Percentiles rank a stretch among this genome's conserved stretches.
These are phyloP conservation scores for Zootoca vivipara DNA, from an alignment of 2,113 vertebrate species.

Conservation along the genomic window DNA sequence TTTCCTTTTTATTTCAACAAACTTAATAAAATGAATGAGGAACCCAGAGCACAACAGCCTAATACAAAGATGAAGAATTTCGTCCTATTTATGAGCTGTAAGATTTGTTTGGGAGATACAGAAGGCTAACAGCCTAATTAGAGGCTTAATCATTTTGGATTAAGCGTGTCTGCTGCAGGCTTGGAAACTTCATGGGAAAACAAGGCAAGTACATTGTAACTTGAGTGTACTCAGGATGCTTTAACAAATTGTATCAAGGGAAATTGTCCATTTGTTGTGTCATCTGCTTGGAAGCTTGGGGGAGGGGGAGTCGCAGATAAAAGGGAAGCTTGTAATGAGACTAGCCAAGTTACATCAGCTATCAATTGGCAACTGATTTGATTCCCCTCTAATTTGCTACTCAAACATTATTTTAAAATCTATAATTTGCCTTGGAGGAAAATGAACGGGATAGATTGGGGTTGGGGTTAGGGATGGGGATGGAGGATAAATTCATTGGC, in stretches of 20 bases:
- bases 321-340: background rate
- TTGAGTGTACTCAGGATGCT: background rate
- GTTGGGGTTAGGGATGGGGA: conserved; percentile 11
- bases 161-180: background rate
- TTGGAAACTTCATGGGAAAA: background rate
- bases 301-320: background rate
- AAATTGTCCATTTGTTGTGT: background rate
- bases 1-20: rapidly evolving
- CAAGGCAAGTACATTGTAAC: background rate
- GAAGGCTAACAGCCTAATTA: background rate
- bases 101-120: background rate
- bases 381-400: conserved; percentile 26
- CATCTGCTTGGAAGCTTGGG: conserved; percentile 1
- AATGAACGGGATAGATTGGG: conserved; percentile 14
- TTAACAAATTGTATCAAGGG: background rate
- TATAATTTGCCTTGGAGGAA: conserved; percentile 20
- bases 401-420: conserved; percentile 14
- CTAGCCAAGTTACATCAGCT: background rate
- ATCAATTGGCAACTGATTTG: conserved; percentile 16
- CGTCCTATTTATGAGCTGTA: background rate
- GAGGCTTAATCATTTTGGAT: background rate
- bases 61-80: background rate
- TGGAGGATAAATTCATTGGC: background rate
- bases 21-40: background rate
- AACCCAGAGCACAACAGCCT: background rate